These are phyloP conservation scores for Labeo rohita DNA, from an alignment of 2,113 vertebrate genomes.

Conservation along the genomic window DNA sequence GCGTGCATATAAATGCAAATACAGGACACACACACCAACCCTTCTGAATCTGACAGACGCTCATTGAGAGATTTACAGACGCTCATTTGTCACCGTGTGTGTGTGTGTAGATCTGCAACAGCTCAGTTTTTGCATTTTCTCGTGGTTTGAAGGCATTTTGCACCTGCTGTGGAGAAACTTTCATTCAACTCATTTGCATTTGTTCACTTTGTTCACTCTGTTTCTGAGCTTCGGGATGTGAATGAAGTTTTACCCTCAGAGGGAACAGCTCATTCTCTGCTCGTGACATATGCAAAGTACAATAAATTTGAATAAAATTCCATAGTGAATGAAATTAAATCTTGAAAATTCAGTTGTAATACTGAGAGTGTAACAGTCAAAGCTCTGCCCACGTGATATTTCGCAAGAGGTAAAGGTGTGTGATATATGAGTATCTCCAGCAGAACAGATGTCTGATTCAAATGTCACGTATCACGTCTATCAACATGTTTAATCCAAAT, in stretches of 20 bases:
- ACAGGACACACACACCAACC: slow-evolving; percentile 10
- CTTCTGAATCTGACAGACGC: not conserved
- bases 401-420: not conserved
- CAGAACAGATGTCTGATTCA: not conserved
- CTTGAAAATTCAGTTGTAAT: not conserved
- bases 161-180: slow-evolving; percentile 46
- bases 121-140: slow-evolving; percentile 51
- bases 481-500: not conserved
- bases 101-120: slow-evolving; percentile 44
- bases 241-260: not conserved
- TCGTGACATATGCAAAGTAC: not conserved
- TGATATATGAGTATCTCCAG: slow-evolving; percentile 1
- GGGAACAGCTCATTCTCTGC: not conserved
- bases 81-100: slow-evolving; percentile 40
- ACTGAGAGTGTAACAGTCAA: not conserved
- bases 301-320: not conserved
- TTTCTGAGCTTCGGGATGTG: slow-evolving; percentile 11
- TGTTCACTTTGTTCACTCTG: not conserved
- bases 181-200: not conserved
- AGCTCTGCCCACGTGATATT: not conserved
- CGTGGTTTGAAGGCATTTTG: slow-evolving; percentile 12
- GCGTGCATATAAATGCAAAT: not conserved
- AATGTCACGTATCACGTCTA: not conserved
- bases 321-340: not conserved
- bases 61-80: slow-evolving; percentile 41